These are phyloP conservation scores for Schizotus pectinicornis DNA, from an alignment of 2,888 invertebrate species.

Conservation along the genomic window DNA sequence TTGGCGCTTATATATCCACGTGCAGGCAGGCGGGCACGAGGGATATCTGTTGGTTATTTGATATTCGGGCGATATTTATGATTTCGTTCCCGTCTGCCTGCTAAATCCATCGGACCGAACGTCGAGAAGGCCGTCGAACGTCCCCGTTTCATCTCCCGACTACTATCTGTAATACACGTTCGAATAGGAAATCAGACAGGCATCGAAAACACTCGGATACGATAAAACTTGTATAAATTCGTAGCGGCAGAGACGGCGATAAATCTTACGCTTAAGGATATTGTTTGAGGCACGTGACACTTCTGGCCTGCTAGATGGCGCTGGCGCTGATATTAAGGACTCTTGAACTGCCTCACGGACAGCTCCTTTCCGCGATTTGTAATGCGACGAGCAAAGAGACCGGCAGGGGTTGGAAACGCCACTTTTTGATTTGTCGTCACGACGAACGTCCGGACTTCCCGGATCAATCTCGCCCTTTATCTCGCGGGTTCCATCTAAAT, in stretches of 20 bases:
- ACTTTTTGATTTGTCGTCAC: too few species aligned
- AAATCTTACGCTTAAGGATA: constrained; percentile 54
- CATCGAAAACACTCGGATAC: constrained; percentile 50
- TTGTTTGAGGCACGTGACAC: constrained; percentile 56
- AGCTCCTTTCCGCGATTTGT: constrained; percentile 37
- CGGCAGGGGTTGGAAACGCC: too few species aligned
- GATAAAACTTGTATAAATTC: constrained; percentile 57
- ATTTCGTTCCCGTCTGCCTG: constrained; percentile 49
- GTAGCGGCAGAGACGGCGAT: constrained; percentile 44
- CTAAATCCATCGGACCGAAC: constrained; percentile 48
- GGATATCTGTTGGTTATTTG: constrained; percentile 48
- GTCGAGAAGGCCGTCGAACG: constrained; percentile 34
- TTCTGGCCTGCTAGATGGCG: constrained; percentile 45
- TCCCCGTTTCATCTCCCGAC: constrained; percentile 38
- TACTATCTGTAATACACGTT: constrained; percentile 45
- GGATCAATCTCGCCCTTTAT: too few species aligned
- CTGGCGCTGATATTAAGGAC: constrained; percentile 51
- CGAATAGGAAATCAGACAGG: constrained; percentile 39
- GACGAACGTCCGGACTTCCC: too few species aligned
- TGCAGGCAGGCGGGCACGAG: constrained; percentile 15
- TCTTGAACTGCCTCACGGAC: constrained; percentile 41
- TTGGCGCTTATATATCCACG: constrained; percentile 28
- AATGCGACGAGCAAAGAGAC: constrained; percentile 17
- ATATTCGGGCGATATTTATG: constrained; percentile 55
- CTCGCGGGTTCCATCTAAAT: too few species aligned